These are phyloP conservation scores for Pseudoips prasinana DNA, from an alignment of 2,888 invertebrate species.

Conservation along the genomic window DNA sequence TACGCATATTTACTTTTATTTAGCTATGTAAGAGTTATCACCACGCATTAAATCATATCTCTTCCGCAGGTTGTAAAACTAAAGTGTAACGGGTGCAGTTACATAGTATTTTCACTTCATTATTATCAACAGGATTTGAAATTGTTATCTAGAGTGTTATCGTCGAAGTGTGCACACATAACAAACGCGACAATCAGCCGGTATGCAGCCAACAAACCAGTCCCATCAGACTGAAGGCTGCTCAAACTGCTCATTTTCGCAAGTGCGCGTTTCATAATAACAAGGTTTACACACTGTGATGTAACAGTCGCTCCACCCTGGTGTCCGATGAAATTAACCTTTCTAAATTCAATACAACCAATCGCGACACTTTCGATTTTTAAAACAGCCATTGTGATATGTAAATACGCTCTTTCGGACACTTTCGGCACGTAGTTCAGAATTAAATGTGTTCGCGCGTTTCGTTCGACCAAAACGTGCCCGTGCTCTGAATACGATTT, in stretches of 20 bases:
- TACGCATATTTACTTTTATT: too few relatives aligned
- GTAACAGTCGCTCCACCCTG: slow-evolving; percentile 44
- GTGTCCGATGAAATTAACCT: slow-evolving; percentile 38
- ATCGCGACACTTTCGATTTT: slow-evolving; percentile 57
- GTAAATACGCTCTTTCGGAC: slow-evolving; percentile 10
- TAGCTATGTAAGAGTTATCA: too few relatives aligned
- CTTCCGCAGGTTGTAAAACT: too few relatives aligned
- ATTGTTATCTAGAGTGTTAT: too few relatives aligned
- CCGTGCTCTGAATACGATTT: slow-evolving; percentile 51
- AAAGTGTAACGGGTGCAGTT: too few relatives aligned
- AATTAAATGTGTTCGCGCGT: slow-evolving; percentile 23
- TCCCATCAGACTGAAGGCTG: slow-evolving; percentile 30
- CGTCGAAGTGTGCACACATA: background rate
- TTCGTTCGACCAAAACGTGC: slow-evolving; percentile 32
- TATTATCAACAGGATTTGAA: slow-evolving; percentile 3
- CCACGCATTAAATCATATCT: too few relatives aligned
- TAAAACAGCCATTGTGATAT: slow-evolving; percentile 41
- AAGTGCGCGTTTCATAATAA: slow-evolving; percentile 55
- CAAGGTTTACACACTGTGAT: slow-evolving; percentile 34
- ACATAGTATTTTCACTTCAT: too few relatives aligned
- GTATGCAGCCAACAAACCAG: slow-evolving; percentile 31
- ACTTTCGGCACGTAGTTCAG: slow-evolving; percentile 28
- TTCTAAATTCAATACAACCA: slow-evolving; percentile 46
- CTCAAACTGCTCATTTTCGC: slow-evolving; percentile 38
- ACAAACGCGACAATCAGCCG: slow-evolving; percentile 15